phyloP scores from a whole-genome alignment of 2,113 vertebrate genomes.

The Dromiciops gliroides region DNA sequence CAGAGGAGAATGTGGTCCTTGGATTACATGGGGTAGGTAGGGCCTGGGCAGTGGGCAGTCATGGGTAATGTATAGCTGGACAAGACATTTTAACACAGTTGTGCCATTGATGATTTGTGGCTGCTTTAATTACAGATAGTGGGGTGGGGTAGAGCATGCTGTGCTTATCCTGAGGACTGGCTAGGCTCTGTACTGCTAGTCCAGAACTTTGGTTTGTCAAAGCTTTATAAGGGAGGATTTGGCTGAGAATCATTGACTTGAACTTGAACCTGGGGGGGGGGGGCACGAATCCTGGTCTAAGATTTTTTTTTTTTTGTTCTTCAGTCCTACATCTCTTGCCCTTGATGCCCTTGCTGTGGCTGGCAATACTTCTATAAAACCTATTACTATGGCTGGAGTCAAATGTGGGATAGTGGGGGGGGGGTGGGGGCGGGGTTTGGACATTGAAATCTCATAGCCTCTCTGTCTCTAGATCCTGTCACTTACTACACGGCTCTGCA shows the following conservation, averaged over 20 bases:
- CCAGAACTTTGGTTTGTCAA: neutral
- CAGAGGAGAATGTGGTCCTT: neutral
- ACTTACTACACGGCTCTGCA: conserved; percentile 96
- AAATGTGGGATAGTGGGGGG: neutral
- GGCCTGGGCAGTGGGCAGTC: neutral
- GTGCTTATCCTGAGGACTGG: neutral
- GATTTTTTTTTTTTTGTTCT: neutral
- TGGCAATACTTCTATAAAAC: neutral
- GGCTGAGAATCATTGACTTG: neutral
- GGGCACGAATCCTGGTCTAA: neutral
- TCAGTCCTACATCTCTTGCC: neutral
- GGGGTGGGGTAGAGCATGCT: neutral
- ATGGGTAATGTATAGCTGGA: neutral
- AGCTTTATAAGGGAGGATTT: neutral
- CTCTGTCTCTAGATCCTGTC: conserved; percentile 88
- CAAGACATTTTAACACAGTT: neutral
- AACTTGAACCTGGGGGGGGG: neutral
- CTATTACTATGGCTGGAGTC: neutral
- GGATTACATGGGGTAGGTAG: neutral
- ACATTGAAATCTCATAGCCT: neutral
- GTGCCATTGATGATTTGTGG: neutral
- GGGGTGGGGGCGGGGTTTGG: rapidly evolving
- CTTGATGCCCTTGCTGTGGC: neutral
- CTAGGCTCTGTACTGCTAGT: neutral
- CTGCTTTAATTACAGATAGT: rapidly evolving